Conservation (phyloP, 2,888 invertebrate genomes). For the Heliconius erato region DNA sequence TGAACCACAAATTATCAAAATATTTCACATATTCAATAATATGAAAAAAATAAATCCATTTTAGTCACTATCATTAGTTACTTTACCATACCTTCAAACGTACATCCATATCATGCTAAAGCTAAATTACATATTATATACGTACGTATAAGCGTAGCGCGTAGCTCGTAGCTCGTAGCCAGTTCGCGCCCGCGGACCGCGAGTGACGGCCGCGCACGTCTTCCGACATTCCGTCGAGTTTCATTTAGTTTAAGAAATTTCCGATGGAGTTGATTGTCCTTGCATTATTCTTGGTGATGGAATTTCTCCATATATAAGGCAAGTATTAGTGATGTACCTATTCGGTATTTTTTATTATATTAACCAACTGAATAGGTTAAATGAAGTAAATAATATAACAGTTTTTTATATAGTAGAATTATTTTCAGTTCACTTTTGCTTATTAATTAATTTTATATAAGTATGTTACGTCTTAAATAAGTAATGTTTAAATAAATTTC, state of each 20-base stretch:
- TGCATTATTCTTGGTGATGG: conserved; percentile 28
- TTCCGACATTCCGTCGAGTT: conserved; percentile 54
- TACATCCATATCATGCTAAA: background rate
- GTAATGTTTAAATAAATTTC: background rate
- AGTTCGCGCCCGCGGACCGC: conserved; percentile 69
- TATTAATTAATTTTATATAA: background rate
- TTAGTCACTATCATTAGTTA: conserved; percentile 5
- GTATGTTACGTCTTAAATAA: background rate
- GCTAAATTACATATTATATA: conserved; percentile 5
- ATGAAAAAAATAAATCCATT: background rate
- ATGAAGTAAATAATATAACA: background rate
- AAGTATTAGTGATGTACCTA: conserved; percentile 37
- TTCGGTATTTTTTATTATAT: background rate
- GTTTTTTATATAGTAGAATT: background rate
- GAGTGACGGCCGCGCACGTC: conserved; percentile 69
- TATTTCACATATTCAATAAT: background rate
- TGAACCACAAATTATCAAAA: no score
- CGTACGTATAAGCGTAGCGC: conserved; percentile 56
- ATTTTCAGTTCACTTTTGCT: background rate
- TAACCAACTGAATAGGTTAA: background rate
- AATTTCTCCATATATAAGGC: conserved; percentile 40
- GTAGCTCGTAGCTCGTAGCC: conserved; percentile 62
- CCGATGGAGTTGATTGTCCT: conserved; percentile 40
- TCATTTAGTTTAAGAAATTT: conserved; percentile 44
- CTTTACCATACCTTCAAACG: background rate